Evolutionary conservation across 2,797 vertebrate genomes (phyloP).

Genomic region (Octomys mimax): DNA sequence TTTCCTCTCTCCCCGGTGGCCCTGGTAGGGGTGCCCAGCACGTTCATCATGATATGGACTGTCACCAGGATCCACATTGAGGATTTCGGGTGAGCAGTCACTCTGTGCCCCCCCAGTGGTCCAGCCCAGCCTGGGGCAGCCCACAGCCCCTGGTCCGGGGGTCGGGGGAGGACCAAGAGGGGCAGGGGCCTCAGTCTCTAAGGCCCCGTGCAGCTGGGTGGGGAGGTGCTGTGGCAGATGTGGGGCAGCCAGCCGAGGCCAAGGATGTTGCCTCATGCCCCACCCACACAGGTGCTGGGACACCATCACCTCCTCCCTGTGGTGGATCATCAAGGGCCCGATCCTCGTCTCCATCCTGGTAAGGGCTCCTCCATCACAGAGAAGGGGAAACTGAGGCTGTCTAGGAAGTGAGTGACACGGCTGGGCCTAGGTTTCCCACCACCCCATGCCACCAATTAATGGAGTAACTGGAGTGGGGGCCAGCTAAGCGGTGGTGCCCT

Average conservation of each 20-base stretch:
- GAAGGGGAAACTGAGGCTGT: not conserved
- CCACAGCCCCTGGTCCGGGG: not conserved
- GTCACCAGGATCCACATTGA: conserved; percentile 92
- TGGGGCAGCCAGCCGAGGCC: not conserved
- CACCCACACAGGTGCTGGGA: conserved; percentile 94
- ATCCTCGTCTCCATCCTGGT: conserved; percentile 97
- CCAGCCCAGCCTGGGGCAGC: not conserved
- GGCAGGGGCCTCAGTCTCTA: not conserved
- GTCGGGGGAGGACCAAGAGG: not conserved
- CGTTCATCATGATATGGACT: conserved; percentile 96
- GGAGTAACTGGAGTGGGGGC: not conserved
- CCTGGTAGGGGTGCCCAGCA: conserved; percentile 92
- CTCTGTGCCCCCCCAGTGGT: not conserved
- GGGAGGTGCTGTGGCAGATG: no score
- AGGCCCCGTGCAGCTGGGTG: not conserved
- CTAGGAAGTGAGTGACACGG: not conserved
- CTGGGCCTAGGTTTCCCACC: not conserved
- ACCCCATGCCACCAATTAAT: not conserved
- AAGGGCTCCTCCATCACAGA: conserved; percentile 80
- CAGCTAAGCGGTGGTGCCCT: not conserved
- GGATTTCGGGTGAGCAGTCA: conserved; percentile 89
- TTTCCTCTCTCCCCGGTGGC: not conserved
- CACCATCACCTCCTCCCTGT: conserved; percentile 93
- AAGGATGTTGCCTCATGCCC: not conserved
- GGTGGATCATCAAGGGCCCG: conserved; percentile 98